Percentiles rank a stretch among this genome's conserved stretches.
phyloP scores from a whole-genome alignment of 2,797 vertebrate genomes.

The Thalassophryne amazonica region DNA sequence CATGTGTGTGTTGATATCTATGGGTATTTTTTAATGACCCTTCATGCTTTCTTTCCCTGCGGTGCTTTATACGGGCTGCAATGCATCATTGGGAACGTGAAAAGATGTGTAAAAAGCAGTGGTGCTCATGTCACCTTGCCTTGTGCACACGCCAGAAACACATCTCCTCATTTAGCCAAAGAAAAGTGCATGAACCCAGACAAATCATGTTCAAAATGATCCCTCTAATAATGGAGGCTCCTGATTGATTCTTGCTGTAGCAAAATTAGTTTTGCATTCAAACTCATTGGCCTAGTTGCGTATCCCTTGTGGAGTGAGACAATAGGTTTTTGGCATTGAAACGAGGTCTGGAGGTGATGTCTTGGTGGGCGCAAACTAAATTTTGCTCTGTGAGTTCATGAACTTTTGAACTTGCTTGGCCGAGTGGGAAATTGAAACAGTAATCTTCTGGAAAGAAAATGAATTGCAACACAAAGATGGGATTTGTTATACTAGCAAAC shows the following conservation, averaged over 20 bases:
- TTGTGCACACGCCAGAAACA: neutral
- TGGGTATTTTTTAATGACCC: neutral
- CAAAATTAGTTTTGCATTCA: slow-evolving; percentile 49
- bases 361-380: slow-evolving; percentile 59
- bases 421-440: slow-evolving; percentile 61
- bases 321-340: slow-evolving; percentile 47
- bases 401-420: slow-evolving; percentile 60
- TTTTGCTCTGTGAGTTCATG: slow-evolving; percentile 62
- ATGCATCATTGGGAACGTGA: neutral
- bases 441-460: slow-evolving; percentile 46
- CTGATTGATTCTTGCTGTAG: slow-evolving; percentile 47
- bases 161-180: neutral
- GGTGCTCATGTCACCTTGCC: neutral
- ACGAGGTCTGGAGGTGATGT: slow-evolving; percentile 66
- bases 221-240: slow-evolving; percentile 44
- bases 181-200: neutral
- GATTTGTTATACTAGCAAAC: slow-evolving; percentile 44
- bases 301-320: slow-evolving; percentile 30
- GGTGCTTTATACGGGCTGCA: neutral
- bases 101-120: neutral
- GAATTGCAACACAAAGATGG: slow-evolving; percentile 35
- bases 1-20: neutral
- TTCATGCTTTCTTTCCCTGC: neutral
- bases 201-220: slow-evolving; percentile 16
- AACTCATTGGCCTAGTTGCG: slow-evolving; percentile 65